These are phyloP conservation scores for Beroe ovata DNA, from an alignment of 37 sponge, comb jelly and placozoan species.

Conservation along the genomic window DNA sequence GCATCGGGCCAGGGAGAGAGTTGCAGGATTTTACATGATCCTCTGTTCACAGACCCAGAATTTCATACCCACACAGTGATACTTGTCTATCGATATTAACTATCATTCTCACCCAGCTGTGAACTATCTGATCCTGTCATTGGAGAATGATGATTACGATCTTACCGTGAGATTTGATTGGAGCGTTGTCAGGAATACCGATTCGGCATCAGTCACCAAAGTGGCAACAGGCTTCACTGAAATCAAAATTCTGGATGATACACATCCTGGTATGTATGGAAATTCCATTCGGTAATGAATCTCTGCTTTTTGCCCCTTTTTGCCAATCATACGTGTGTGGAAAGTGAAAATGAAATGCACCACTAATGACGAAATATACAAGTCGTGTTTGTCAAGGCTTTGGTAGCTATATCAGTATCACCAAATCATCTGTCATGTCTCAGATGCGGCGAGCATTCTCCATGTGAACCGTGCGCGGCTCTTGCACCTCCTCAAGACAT, in stretches of 20 bases:
- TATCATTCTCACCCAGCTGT: background rate
- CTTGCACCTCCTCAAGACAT: background rate
- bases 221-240: slow-evolving; percentile 7
- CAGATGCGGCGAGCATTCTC: background rate
- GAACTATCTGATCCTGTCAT: background rate
- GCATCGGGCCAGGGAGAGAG: too few relatives aligned
- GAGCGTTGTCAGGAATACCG: background rate
- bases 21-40: background rate
- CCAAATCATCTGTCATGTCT: too few relatives aligned
- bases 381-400: too few relatives aligned
- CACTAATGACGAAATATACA: too few relatives aligned
- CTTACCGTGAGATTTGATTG: slow-evolving; percentile 52
- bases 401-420: too few relatives aligned
- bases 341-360: too few relatives aligned
- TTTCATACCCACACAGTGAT: too few relatives aligned
- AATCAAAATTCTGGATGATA: background rate
- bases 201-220: background rate
- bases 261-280: background rate
- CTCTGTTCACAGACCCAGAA: background rate
- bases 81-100: too few relatives aligned
- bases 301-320: too few relatives aligned
- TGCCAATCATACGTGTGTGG: too few relatives aligned
- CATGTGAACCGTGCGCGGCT: background rate
- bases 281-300: too few relatives aligned
- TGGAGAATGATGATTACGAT: background rate